These are phyloP conservation scores for Arvicanthis niloticus DNA, from an alignment of 2,113 vertebrate genomes.

Conservation along the genomic window DNA sequence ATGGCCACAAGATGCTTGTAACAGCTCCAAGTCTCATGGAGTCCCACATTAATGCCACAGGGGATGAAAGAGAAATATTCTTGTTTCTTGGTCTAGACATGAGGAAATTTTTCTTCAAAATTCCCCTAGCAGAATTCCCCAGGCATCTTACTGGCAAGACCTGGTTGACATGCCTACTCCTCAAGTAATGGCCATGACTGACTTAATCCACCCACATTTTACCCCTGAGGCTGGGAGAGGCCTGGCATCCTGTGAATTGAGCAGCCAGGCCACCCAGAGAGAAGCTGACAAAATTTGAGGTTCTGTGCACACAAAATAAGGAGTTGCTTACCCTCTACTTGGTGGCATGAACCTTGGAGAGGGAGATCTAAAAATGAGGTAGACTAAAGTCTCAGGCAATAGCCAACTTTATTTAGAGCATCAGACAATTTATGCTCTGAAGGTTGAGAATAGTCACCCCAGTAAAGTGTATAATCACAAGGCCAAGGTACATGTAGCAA, in stretches of 20 bases:
- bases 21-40: neutral
- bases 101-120: neutral
- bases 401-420: neutral
- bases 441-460: neutral
- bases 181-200: neutral
- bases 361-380: neutral
- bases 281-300: neutral
- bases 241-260: neutral
- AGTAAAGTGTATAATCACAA: neutral
- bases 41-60: neutral
- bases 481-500: neutral
- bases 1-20: neutral
- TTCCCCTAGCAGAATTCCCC: neutral
- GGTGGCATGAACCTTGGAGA: neutral
- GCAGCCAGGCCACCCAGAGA: conserved; percentile 2
- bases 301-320: neutral
- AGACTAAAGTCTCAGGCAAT: neutral
- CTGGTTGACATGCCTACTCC: neutral
- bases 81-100: conserved; percentile 6
- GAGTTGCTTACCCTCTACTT: neutral
- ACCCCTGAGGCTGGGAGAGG: neutral
- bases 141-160: neutral
- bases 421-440: neutral
- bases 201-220: neutral
- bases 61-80: neutral